Percentiles rank a stretch among this genome's conserved stretches.
These are phyloP conservation scores for Eucidaris tribuloides DNA, from an alignment of 35 echinoderm and acorn worm genomes.

Conservation along the genomic window DNA sequence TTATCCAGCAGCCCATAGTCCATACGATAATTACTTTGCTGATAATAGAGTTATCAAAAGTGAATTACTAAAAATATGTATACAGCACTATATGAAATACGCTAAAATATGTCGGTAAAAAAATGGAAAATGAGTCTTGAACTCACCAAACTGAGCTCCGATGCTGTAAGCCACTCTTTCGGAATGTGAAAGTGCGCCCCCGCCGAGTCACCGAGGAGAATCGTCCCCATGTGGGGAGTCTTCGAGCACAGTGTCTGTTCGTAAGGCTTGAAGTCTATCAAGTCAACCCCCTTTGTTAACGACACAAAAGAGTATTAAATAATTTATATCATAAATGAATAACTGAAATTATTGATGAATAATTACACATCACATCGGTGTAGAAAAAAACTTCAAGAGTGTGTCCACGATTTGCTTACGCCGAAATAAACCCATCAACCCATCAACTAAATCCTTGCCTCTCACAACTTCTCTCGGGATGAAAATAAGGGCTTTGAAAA, in stretches of 20 bases:
- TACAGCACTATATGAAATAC: too few relatives aligned
- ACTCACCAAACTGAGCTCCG: conserved; percentile 67
- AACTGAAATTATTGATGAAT: background rate
- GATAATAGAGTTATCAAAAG: too few relatives aligned
- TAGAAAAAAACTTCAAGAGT: too few relatives aligned
- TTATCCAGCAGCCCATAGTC: too few relatives aligned
- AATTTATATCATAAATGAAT: background rate
- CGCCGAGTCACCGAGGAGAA: conserved; percentile 78
- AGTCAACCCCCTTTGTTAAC: conserved; percentile 61
- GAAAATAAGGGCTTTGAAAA: too few relatives aligned
- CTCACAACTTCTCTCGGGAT: too few relatives aligned
- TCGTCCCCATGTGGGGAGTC: conserved; percentile 40
- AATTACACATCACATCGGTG: background rate
- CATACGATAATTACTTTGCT: too few relatives aligned
- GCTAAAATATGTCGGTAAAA: too few relatives aligned
- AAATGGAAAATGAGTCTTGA: too few relatives aligned
- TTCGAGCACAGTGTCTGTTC: conserved; percentile 54
- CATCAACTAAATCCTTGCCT: background rate
- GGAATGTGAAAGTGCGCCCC: conserved; percentile 90
- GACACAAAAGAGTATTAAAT: background rate
- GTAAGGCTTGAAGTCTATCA: conserved; percentile 44
- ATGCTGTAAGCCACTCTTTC: conserved; percentile 67
- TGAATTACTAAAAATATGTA: too few relatives aligned
- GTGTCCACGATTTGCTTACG: background rate
- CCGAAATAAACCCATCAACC: background rate